phyloP scores from a whole-genome alignment of 2,888 invertebrate species.

The Agonopterix heracliana region DNA sequence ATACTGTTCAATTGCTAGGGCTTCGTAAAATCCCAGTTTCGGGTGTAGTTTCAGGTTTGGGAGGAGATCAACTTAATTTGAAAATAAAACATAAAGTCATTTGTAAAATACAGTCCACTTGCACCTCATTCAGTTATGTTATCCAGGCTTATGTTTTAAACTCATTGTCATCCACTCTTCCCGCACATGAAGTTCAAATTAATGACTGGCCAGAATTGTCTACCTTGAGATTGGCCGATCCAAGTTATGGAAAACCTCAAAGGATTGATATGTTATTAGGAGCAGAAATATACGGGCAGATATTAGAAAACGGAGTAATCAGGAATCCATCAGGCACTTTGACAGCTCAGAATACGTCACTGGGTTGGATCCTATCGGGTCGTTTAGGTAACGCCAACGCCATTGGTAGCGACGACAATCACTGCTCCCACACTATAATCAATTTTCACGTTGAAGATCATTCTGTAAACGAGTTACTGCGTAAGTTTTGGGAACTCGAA shows the following conservation, averaged over 20 bases:
- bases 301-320: constrained; percentile 13
- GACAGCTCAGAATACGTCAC: constrained; percentile 14
- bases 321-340: constrained; percentile 6
- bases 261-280: constrained; percentile 14
- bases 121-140: not conserved
- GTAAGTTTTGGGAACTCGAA: constrained; percentile 22
- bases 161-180: not conserved
- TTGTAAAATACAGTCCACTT: constrained; percentile 2
- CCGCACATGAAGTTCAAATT: not conserved
- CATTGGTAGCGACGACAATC: not conserved
- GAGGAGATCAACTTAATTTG: not conserved
- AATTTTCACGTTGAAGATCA: constrained; percentile 8
- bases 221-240: constrained; percentile 8
- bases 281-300: constrained; percentile 7
- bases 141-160: constrained; percentile 3
- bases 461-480: constrained; percentile 8
- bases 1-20: not conserved
- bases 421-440: not conserved
- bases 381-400: not conserved
- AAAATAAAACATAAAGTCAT: not conserved
- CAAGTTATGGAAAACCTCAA: constrained; percentile 4
- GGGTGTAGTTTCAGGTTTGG: not conserved
- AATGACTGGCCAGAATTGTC: not conserved
- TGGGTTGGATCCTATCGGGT: constrained; percentile 20
- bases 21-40: not conserved